Conservation (phyloP, 2,888 invertebrate genomes). For the Latrodectus elegans region DNA sequence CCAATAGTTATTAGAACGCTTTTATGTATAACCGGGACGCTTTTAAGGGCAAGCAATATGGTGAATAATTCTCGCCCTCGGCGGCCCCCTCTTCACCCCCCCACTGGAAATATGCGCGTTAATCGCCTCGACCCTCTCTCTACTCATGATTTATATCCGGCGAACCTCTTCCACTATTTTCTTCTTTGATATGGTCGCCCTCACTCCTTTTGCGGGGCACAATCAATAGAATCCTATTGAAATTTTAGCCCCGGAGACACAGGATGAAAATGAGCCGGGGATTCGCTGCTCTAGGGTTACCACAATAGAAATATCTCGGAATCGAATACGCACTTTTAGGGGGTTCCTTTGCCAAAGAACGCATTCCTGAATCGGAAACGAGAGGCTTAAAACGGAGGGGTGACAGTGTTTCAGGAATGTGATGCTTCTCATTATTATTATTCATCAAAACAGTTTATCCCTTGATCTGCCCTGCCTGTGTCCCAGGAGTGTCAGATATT, state of each 20-base stretch:
- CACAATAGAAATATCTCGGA: conserved; percentile 25
- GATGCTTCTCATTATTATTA: too few relatives aligned
- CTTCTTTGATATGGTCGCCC: conserved; percentile 28
- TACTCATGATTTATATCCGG: conserved; percentile 61
- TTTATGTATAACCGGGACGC: conserved; percentile 45
- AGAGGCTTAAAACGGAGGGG: too few relatives aligned
- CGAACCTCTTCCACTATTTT: conserved; percentile 5
- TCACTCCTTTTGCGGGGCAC: conserved; percentile 16
- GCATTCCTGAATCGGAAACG: background rate
- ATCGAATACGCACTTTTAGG: conserved; percentile 9
- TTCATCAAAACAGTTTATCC: too few relatives aligned
- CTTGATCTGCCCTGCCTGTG: too few relatives aligned
- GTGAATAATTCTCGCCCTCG: conserved; percentile 51
- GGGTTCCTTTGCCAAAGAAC: background rate
- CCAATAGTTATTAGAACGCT: conserved; percentile 68
- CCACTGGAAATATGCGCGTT: conserved; percentile 53
- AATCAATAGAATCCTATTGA: conserved; percentile 68
- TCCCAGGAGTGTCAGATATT: too few relatives aligned
- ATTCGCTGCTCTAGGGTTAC: conserved; percentile 55
- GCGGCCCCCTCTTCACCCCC: conserved; percentile 13
- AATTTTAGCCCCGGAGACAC: conserved; percentile 56
- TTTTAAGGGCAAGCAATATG: conserved; percentile 61
- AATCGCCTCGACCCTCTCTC: conserved; percentile 45
- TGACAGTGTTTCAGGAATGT: too few relatives aligned
- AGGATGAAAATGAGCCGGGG: conserved; percentile 54